Evolutionary conservation across 2,888 invertebrate species (phyloP), one percentile per base, ranked within the genome.

Genomic region (Parnassius mnemosyne): DNA sequence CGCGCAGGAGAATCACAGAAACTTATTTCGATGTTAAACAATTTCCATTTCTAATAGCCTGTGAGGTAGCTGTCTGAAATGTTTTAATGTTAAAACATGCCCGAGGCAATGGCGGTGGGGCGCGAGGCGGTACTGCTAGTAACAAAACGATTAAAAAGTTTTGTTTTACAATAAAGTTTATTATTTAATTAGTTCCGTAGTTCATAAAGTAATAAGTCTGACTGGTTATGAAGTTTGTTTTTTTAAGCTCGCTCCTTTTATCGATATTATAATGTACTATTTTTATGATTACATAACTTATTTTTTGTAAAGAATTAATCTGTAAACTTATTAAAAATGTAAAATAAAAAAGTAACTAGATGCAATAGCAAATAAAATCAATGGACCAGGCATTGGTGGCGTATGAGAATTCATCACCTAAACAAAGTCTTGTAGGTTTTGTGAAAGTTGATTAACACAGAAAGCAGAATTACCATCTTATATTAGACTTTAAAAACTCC

Each of bases 101-200:
- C 58, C 34, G 44, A 16, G 58, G 63, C 54, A 0, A 10, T n/a
- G 34, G 16, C 12, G 9, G 57, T 43, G 62, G 44, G n/a, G 13
- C n/a, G 57, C 41, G 57, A 58, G 58, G 55, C 58, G 50, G 54
- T 61, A 34, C 34, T 51, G 34, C 54, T 46, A 13, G 55, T 20
- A 55, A 59, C 46, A 51, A 63, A 52, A 56, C 63, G 47, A 59
- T 59, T 62, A 68, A 60, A 68, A 74, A 73, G 73, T 74, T 76
- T 73, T 67, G 72, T 75, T 75, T 72, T 67, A 74, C 69, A 73
- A 75, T 73, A 74, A 74, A 77, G 74, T 76, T 76, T 68, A 65
- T 68, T 68, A 74, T 77, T 76, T 73, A 75, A 75, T 76, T 76
- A 74, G 67, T 70, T 63, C 63, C 34, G 68, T 64, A 69, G 67